A percentile compares a stretch with the other conserved stretches of the same genome.
phyloP scores from a whole-genome alignment of 2,797 vertebrate species.

The Vultur gryphus region DNA sequence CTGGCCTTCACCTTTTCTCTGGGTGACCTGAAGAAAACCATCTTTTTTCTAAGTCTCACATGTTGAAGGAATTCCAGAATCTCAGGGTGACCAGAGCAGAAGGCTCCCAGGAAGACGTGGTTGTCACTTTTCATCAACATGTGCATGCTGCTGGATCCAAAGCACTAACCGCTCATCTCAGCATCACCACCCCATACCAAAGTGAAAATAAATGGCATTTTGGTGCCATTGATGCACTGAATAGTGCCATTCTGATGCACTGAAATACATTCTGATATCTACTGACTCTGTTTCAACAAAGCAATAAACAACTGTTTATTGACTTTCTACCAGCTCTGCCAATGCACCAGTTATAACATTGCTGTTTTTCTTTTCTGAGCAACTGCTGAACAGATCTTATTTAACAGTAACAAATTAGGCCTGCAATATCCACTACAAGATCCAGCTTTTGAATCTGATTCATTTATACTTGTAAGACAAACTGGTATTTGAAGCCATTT shows the following conservation, averaged over 20 bases:
- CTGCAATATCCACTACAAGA: background rate
- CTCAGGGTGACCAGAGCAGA: background rate
- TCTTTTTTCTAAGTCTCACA: background rate
- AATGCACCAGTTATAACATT: background rate
- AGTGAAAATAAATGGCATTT: background rate
- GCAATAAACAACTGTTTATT: slow-evolving; percentile 10
- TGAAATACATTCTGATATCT: background rate
- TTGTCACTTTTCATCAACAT: background rate
- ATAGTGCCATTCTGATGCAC: too few species aligned
- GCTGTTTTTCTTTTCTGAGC: background rate
- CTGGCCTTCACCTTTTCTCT: background rate
- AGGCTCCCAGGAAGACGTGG: background rate
- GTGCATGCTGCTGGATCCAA: background rate
- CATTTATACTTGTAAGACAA: background rate
- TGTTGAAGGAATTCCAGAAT: background rate
- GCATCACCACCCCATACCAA: background rate
- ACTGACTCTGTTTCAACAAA: slow-evolving; percentile 30
- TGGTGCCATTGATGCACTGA: background rate
- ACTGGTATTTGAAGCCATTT: background rate
- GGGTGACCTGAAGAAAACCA: background rate
- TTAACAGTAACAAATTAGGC: background rate
- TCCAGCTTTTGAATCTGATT: background rate
- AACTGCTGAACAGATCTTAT: background rate
- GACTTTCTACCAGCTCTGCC: background rate
- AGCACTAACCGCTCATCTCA: background rate